Conservation (phyloP, 2,113 vertebrate genomes). For the Bufo bufo region DNA sequence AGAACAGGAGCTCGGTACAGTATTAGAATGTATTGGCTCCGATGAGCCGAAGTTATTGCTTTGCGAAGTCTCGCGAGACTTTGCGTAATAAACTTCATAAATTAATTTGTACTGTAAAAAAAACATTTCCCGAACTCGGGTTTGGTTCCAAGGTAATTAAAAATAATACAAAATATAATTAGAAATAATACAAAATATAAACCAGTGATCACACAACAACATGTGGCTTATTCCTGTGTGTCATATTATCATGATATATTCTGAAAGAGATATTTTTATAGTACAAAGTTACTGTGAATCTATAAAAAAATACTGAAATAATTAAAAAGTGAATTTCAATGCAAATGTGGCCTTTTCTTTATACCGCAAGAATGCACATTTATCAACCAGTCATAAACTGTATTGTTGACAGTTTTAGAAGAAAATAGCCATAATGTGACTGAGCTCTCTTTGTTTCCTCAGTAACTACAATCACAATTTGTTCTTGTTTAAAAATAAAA, state of each 20-base stretch:
- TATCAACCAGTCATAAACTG: slow-evolving; percentile 65
- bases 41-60: no score
- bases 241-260: neutral
- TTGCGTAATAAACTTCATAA: no score
- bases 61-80: no score
- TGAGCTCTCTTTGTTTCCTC: slow-evolving; percentile 66
- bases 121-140: no score
- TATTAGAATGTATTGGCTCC: no score
- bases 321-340: slow-evolving; percentile 80
- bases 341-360: slow-evolving; percentile 82
- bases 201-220: neutral
- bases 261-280: slow-evolving; percentile 8
- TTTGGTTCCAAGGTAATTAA: neutral
- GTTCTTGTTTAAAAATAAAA: slow-evolving; percentile 64
- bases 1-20: no score
- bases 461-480: slow-evolving; percentile 64
- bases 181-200: neutral
- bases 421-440: slow-evolving; percentile 64
- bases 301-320: slow-evolving; percentile 72
- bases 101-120: no score
- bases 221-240: neutral
- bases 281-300: slow-evolving; percentile 62
- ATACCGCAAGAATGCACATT: slow-evolving; percentile 70
- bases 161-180: neutral
- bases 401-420: slow-evolving; percentile 65